These are phyloP conservation scores for Antennarius maculatus DNA, from an alignment of 2,797 vertebrate genomes.

Conservation along the genomic window DNA sequence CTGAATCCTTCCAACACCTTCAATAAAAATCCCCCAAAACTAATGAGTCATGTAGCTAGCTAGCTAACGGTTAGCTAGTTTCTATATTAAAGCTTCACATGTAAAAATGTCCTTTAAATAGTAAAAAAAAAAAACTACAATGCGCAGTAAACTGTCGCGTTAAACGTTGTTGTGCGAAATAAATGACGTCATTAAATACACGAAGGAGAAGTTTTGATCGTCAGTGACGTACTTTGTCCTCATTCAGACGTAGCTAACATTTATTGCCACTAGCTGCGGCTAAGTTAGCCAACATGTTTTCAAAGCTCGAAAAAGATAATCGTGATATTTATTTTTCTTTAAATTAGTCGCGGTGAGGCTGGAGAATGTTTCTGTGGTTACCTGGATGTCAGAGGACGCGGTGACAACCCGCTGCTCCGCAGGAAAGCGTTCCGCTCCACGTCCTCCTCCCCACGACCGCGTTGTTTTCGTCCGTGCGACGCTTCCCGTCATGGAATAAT, in stretches of 20 bases:
- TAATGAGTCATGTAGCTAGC: too few species aligned
- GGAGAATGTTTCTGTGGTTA: background rate
- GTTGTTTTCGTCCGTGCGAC: conserved; percentile 23
- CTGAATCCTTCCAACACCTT: too few species aligned
- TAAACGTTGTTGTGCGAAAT: too few species aligned
- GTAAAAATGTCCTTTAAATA: background rate
- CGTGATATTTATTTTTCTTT: too few species aligned
- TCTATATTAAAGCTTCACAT: too few species aligned
- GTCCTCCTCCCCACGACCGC: rapidly evolving
- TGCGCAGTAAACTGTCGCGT: too few species aligned
- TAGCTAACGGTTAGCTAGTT: too few species aligned
- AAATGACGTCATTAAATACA: too few species aligned
- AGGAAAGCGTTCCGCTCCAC: rapidly evolving
- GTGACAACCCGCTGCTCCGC: background rate
- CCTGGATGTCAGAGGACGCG: background rate
- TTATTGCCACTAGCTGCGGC: background rate
- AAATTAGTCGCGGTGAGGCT: background rate
- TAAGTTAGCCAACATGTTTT: background rate
- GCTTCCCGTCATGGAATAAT: background rate
- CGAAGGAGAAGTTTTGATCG: background rate
- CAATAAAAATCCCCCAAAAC: too few species aligned
- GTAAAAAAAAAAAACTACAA: background rate
- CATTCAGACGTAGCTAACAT: background rate
- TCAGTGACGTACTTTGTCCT: background rate
- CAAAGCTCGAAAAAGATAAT: background rate